These are phyloP conservation scores for Gymnoscelis rufifasciata DNA, from an alignment of 2,888 invertebrate species.

Conservation along the genomic window DNA sequence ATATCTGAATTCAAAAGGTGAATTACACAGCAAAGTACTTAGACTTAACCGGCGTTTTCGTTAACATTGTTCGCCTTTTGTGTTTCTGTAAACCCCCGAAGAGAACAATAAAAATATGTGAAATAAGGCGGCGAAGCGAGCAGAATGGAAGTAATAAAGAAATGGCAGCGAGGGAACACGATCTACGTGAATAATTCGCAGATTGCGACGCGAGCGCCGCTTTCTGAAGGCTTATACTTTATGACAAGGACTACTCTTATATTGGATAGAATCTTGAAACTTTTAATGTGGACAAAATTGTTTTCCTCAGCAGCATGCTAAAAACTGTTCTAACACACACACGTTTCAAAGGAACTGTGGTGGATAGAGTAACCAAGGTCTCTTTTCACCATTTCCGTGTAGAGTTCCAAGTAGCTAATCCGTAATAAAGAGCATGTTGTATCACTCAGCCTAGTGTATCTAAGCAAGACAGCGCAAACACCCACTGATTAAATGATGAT, in stretches of 20 bases:
- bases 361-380: too few species aligned
- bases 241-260: slow-evolving; percentile 5
- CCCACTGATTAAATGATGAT: too few species aligned
- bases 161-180: slow-evolving; percentile 53
- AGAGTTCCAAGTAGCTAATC: too few species aligned
- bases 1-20: slow-evolving; percentile 18
- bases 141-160: slow-evolving; percentile 62
- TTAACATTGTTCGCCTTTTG: slow-evolving; percentile 32
- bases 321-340: too few species aligned
- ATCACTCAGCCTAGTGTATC: too few species aligned
- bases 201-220: slow-evolving; percentile 40
- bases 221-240: slow-evolving; percentile 14
- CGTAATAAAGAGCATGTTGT: too few species aligned
- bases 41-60: slow-evolving; percentile 27
- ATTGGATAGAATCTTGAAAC: slow-evolving; percentile 9
- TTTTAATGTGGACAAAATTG: not conserved
- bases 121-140: slow-evolving; percentile 47
- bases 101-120: slow-evolving; percentile 53
- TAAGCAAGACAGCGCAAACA: too few species aligned
- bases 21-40: slow-evolving; percentile 34
- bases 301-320: not conserved
- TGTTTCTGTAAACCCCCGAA: slow-evolving; percentile 35
- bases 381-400: too few species aligned
- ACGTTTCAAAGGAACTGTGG: too few species aligned
- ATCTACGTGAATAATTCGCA: slow-evolving; percentile 54